These are phyloP conservation scores for Acleris emargana DNA, from an alignment of 2,888 invertebrate genomes.

Conservation along the genomic window DNA sequence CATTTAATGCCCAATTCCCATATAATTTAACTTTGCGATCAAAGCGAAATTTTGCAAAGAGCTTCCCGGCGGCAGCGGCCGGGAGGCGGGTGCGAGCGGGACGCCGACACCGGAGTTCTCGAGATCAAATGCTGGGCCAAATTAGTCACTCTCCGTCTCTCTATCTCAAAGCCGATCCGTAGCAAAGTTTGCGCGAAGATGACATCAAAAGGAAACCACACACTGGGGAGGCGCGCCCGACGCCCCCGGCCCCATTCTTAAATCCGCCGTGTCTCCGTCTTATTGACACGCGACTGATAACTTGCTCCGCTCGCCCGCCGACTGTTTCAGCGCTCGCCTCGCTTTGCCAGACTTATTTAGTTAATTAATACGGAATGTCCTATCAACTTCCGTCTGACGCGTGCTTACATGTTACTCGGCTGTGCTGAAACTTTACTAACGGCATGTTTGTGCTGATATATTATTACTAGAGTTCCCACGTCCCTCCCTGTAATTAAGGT, in stretches of 20 bases:
- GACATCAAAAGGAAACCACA: constrained; percentile 85
- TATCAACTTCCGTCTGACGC: constrained; percentile 72
- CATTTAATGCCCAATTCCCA: constrained; percentile 84
- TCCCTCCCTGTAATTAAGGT: constrained; percentile 33
- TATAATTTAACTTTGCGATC: constrained; percentile 84
- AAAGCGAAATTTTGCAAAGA: constrained; percentile 84
- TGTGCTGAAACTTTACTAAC: constrained; percentile 68
- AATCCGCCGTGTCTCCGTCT: constrained; percentile 79
- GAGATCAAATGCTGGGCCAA: constrained; percentile 84
- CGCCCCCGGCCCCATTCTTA: constrained; percentile 73
- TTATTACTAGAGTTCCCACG: constrained; percentile 28
- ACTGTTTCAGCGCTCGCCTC: constrained; percentile 62
- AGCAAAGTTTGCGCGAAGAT: constrained; percentile 85
- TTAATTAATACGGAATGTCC: constrained; percentile 83
- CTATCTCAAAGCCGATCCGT: constrained; percentile 85
- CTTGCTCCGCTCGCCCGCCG: constrained; percentile 74
- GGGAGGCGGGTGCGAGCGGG: constrained; percentile 74
- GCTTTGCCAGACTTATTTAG: constrained; percentile 81
- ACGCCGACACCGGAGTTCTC: constrained; percentile 74
- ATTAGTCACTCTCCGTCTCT: constrained; percentile 84
- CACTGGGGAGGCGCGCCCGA: constrained; percentile 75
- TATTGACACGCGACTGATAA: constrained; percentile 83
- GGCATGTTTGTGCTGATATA: constrained; percentile 36
- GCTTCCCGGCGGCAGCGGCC: constrained; percentile 75
- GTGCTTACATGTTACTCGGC: constrained; percentile 64